These are phyloP conservation scores for Zaprionus vittiger DNA, from an alignment of 1,140 invertebrate genomes.

Conservation along the genomic window DNA sequence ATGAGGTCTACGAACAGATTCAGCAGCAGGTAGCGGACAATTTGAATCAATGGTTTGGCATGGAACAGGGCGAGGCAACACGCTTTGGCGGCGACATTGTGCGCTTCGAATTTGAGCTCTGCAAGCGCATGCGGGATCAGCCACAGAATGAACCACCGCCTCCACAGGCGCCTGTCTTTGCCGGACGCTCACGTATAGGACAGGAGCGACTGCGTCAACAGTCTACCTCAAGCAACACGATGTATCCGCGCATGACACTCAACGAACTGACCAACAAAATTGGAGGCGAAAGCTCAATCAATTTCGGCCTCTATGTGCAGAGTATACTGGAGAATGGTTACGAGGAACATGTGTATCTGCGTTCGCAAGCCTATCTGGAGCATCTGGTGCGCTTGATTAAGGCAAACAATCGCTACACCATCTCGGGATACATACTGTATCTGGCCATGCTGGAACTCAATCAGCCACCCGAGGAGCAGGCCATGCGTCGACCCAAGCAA, in stretches of 20 bases:
- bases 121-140: slow-evolving; percentile 61
- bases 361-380: slow-evolving; percentile 54
- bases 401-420: slow-evolving; percentile 45
- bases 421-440: slow-evolving; percentile 74
- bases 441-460: slow-evolving; percentile 64
- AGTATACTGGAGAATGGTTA: slow-evolving; percentile 46
- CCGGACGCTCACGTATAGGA: slow-evolving; percentile 47
- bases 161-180: neutral
- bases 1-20: slow-evolving; percentile 48
- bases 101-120: slow-evolving; percentile 77
- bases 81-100: slow-evolving; percentile 67
- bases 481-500: slow-evolving; percentile 36
- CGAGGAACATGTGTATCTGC: slow-evolving; percentile 49
- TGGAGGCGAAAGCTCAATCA: slow-evolving; percentile 24
- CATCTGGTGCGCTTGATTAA: slow-evolving; percentile 54
- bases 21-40: slow-evolving; percentile 60
- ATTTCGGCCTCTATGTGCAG: slow-evolving; percentile 66
- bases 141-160: neutral
- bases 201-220: slow-evolving; percentile 59
- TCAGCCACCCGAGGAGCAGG: slow-evolving; percentile 52
- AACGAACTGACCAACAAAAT: slow-evolving; percentile 42
- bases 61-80: slow-evolving; percentile 52
- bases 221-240: neutral
- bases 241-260: slow-evolving; percentile 39
- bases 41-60: slow-evolving; percentile 57